Evolutionary conservation across 2,888 invertebrate genomes (phyloP).

Genomic region (Tetragonisca angustula): DNA sequence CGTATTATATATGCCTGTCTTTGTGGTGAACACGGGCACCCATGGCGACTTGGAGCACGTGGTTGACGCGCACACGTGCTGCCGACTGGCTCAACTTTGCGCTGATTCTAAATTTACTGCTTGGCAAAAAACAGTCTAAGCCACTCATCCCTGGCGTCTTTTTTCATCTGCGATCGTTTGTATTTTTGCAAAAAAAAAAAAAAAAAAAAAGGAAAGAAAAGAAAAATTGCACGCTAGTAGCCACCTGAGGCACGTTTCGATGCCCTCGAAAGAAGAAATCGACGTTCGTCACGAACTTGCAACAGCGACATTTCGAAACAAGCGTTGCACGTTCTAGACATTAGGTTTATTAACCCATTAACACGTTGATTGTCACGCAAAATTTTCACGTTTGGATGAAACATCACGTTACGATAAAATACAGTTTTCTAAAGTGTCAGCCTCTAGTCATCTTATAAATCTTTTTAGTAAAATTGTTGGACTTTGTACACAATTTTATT

Average conservation of each 20-base stretch:
- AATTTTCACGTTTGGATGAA: too few species aligned
- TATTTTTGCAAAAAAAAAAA: constrained; percentile 9
- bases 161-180: constrained; percentile 53
- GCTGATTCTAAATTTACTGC: constrained; percentile 52
- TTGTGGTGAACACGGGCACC: too few species aligned
- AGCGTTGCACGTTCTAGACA: background rate
- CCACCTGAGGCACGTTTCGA: background rate
- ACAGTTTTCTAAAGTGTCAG: too few species aligned
- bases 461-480: too few species aligned
- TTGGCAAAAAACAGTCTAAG: constrained; percentile 9
- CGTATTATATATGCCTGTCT: background rate
- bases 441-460: too few species aligned
- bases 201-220: too few species aligned
- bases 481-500: too few species aligned
- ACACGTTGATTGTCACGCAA: too few species aligned
- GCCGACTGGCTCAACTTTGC: constrained; percentile 37
- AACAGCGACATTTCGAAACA: background rate
- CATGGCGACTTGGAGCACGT: background rate
- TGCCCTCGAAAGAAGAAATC: background rate
- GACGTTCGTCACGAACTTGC: background rate
- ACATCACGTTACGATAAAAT: too few species aligned
- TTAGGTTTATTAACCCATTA: too few species aligned
- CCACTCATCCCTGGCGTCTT: constrained; percentile 33
- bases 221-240: background rate
- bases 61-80: constrained; percentile 50